Evolutionary conservation across 2,797 vertebrate species (phyloP).

Genomic region (Amblyraja radiata): DNA sequence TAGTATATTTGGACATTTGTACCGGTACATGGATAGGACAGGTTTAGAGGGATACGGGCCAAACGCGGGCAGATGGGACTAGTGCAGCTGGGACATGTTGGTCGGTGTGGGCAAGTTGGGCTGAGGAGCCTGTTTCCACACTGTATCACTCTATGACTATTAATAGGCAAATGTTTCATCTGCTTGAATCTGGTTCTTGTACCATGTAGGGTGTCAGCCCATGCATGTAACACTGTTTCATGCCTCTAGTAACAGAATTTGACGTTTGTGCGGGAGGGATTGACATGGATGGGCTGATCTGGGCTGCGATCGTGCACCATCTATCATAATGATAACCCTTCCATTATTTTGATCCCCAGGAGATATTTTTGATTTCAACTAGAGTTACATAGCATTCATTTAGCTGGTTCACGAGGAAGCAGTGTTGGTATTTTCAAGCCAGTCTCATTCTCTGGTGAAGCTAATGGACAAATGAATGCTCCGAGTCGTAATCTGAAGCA

Average conservation of each 20-base stretch:
- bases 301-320: no score
- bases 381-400: background rate
- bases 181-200: background rate
- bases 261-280: background rate
- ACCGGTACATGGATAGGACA: no score
- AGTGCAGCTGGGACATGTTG: no score
- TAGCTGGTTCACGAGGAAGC: background rate
- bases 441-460: background rate
- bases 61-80: no score
- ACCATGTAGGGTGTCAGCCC: background rate
- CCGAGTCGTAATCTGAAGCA: background rate
- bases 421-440: background rate
- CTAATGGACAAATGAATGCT: background rate
- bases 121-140: no score
- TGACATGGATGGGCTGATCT: background rate
- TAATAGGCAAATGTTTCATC: background rate
- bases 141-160: background rate
- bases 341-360: background rate
- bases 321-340: background rate
- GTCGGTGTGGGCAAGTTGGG: no score
- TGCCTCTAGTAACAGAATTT: background rate
- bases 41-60: no score
- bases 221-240: background rate
- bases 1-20: background rate
- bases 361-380: background rate